Evolutionary conservation across 2,797 vertebrate genomes (phyloP).

Genomic region (Sebastes reedi): DNA sequence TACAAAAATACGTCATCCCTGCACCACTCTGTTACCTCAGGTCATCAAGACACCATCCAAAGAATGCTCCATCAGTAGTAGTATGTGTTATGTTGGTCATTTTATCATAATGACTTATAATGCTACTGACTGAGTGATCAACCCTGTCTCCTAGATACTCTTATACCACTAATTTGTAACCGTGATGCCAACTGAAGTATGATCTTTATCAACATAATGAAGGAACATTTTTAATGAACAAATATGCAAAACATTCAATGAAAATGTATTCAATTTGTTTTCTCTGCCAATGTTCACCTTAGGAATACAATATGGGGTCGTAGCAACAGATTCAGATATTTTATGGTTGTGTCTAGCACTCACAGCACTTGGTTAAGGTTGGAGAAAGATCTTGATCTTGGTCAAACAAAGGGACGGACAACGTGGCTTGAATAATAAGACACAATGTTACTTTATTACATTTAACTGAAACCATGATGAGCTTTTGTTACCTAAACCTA

Average conservation of each 20-base stretch:
- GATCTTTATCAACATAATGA: background rate
- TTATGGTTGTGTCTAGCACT: background rate
- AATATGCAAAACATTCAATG: background rate
- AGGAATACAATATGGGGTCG: background rate
- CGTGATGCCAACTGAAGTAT: background rate
- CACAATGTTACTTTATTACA: background rate
- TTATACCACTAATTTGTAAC: background rate
- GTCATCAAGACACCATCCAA: background rate
- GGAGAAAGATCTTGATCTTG: background rate
- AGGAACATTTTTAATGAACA: background rate
- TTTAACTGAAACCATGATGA: background rate
- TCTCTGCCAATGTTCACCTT: background rate
- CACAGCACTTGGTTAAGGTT: background rate
- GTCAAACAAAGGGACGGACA: background rate
- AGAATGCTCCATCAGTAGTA: background rate
- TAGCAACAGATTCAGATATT: background rate
- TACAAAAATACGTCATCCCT: too few relatives aligned
- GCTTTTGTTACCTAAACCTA: background rate
- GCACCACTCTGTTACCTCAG: background rate
- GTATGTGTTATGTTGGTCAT: background rate
- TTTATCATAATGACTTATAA: background rate
- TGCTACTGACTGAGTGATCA: background rate
- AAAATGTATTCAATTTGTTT: background rate
- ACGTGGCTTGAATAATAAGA: background rate
- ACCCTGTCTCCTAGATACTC: background rate